phyloP scores from a whole-genome alignment of 2,797 vertebrate species.

The Chloroceryle inda region DNA sequence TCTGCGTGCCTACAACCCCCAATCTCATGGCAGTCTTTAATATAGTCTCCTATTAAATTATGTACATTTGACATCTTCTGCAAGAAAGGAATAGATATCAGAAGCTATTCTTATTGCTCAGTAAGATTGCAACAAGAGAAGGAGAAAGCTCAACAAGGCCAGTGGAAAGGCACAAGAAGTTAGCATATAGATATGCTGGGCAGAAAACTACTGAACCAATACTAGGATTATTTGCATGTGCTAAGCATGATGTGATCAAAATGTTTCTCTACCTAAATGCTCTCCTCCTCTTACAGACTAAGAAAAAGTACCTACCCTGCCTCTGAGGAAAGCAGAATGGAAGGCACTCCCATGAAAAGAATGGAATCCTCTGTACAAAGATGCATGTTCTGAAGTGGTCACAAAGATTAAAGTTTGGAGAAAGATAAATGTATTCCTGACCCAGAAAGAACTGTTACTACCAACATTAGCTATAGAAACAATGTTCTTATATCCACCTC shows the following conservation, averaged over 20 bases:
- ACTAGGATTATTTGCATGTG: not conserved
- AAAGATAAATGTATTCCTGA: not conserved
- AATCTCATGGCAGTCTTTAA: not conserved
- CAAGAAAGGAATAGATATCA: not conserved
- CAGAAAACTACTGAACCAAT: not conserved
- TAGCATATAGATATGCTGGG: not conserved
- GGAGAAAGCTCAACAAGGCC: not conserved
- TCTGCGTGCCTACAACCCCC: not conserved
- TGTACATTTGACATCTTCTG: not conserved
- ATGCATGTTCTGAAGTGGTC: not conserved
- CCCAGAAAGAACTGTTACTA: constrained; percentile 23
- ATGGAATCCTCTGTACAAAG: not conserved
- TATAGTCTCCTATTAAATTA: not conserved
- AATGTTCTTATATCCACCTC: not conserved
- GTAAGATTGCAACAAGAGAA: not conserved
- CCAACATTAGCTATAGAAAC: not conserved
- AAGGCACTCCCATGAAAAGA: not conserved
- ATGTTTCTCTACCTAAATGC: not conserved
- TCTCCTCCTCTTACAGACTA: not conserved
- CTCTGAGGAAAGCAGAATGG: not conserved
- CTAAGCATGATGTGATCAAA: not conserved
- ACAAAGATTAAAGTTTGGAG: not conserved
- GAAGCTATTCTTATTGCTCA: not conserved
- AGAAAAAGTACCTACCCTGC: not conserved
- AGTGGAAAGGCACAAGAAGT: not conserved